These are phyloP conservation scores for Malurus melanocephalus DNA, from an alignment of 2,113 vertebrate genomes.

Conservation along the genomic window DNA sequence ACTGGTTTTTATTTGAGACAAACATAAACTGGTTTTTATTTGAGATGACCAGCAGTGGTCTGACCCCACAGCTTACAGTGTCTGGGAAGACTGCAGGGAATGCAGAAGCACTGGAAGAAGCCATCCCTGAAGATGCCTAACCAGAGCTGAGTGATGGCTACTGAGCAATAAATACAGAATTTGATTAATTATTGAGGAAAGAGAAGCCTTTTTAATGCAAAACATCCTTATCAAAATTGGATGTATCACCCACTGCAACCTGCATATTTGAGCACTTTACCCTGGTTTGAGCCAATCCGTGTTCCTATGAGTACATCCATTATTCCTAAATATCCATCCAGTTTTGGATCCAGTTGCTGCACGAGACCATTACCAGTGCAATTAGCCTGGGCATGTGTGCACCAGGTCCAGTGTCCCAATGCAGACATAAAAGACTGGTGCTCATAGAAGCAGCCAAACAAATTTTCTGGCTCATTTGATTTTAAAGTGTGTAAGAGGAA, in stretches of 20 bases:
- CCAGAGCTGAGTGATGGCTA: not conserved
- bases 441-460: conserved; percentile 19
- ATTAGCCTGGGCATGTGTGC: not conserved
- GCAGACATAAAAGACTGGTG: not conserved
- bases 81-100: not conserved
- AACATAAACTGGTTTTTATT: not conserved
- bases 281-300: not conserved
- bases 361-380: not conserved
- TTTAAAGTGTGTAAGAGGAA: conserved; percentile 20
- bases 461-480: conserved; percentile 47
- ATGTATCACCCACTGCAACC: not conserved
- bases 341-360: not conserved
- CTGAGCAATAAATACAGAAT: not conserved
- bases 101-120: not conserved
- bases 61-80: not conserved
- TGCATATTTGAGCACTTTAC: not conserved
- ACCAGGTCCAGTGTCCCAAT: not conserved
- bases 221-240: not conserved
- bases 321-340: not conserved
- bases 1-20: not conserved
- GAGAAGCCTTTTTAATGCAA: not conserved
- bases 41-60: not conserved
- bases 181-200: not conserved
- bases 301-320: not conserved
- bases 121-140: not conserved